A percentile compares a stretch with the other conserved stretches of the same genome.
Evolutionary conservation across 2,888 invertebrate species (phyloP).

Genomic region (Calameuta filiformis): DNA sequence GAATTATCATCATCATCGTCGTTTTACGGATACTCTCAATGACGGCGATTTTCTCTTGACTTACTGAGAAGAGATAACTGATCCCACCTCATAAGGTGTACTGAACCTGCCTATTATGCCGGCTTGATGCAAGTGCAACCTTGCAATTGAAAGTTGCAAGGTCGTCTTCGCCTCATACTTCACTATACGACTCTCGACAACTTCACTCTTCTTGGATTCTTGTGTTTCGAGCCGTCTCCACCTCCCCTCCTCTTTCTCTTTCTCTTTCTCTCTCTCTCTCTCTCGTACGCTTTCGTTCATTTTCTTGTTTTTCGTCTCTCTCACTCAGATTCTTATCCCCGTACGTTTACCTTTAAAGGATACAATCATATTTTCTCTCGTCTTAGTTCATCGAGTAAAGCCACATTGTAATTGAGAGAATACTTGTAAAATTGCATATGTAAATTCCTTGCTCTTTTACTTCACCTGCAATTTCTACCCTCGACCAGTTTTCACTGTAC

Average conservation of each 20-base stretch:
- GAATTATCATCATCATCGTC: neutral
- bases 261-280: constrained; percentile 17
- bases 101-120: constrained; percentile 41
- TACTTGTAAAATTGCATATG: constrained; percentile 43
- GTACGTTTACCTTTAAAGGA: constrained; percentile 4
- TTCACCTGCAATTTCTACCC: neutral
- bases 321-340: constrained; percentile 9
- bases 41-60: neutral
- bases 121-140: constrained; percentile 43
- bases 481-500: neutral
- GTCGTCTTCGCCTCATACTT: constrained; percentile 34
- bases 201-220: constrained; percentile 25
- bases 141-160: constrained; percentile 59
- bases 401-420: constrained; percentile 45
- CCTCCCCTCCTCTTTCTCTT: constrained; percentile 28
- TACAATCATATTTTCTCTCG: constrained; percentile 14
- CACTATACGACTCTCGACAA: neutral
- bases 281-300: constrained; percentile 17
- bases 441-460: constrained; percentile 17
- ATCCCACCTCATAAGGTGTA: constrained; percentile 23
- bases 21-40: neutral
- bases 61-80: neutral
- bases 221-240: constrained; percentile 21
- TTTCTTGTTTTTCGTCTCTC: constrained; percentile 8
- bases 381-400: constrained; percentile 12